A percentile compares a stretch with the other conserved stretches of the same genome.
Conservation (phyloP, 2,113 vertebrate species). For the Gavia stellata region DNA sequence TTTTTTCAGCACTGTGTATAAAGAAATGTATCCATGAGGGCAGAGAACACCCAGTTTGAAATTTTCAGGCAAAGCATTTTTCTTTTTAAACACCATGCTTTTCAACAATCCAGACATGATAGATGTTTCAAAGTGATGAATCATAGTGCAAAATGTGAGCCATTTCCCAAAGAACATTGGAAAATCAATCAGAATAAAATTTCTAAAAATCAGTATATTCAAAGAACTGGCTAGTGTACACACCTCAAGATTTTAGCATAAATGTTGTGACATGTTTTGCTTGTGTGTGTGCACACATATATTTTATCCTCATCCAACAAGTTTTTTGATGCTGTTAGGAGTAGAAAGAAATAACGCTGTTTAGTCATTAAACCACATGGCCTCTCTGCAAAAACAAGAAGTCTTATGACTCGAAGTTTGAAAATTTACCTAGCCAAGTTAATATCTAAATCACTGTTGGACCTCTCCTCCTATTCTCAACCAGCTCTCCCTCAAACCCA, state of each 20-base stretch:
- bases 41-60: slow-evolving; percentile 34
- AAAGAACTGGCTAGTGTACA: background rate
- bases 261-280: background rate
- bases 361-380: background rate
- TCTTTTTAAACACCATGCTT: background rate
- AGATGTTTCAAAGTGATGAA: background rate
- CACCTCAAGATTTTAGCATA: background rate
- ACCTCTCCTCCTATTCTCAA: background rate
- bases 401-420: background rate
- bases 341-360: background rate
- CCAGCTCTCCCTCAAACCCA: background rate
- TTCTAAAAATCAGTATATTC: background rate
- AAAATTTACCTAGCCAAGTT: background rate
- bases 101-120: slow-evolving; percentile 33
- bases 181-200: slow-evolving; percentile 8
- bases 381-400: background rate
- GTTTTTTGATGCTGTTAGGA: background rate
- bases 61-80: slow-evolving; percentile 1
- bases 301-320: background rate
- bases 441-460: background rate
- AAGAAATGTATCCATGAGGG: background rate
- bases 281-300: background rate
- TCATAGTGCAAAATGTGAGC: slow-evolving; percentile 13
- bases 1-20: background rate
- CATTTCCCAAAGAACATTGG: background rate